These are phyloP conservation scores for Amblyjoppa proteus DNA, from an alignment of 2,888 invertebrate genomes.

Conservation along the genomic window DNA sequence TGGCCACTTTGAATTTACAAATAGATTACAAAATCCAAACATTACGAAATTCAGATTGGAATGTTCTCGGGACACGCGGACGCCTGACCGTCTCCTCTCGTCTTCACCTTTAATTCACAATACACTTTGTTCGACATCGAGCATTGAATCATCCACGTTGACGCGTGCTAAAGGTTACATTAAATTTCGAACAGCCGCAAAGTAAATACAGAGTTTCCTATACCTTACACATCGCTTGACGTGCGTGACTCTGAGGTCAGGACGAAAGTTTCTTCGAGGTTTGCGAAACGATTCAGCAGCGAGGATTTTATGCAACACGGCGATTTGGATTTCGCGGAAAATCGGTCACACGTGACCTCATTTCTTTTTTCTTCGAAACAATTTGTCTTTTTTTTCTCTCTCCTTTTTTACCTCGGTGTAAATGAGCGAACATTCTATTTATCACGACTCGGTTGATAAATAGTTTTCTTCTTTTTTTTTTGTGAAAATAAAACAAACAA, in stretches of 20 bases:
- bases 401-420: neutral
- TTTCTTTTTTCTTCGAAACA: neutral
- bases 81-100: neutral
- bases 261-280: slow-evolving; percentile 25
- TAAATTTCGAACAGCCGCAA: slow-evolving; percentile 9
- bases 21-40: too few species aligned
- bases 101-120: neutral
- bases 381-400: neutral
- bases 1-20: too few species aligned
- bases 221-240: neutral
- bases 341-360: neutral
- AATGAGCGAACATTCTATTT: neutral
- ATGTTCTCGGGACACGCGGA: neutral
- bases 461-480: neutral
- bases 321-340: slow-evolving; percentile 21
- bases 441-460: neutral
- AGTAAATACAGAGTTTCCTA: slow-evolving; percentile 5
- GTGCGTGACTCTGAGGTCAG: slow-evolving; percentile 16
- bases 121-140: neutral
- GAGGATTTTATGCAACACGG: slow-evolving; percentile 7
- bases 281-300: slow-evolving; percentile 15
- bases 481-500: neutral
- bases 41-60: slow-evolving; percentile 17
- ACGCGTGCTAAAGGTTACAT: slow-evolving; percentile 25
- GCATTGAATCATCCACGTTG: neutral